phyloP scores from a whole-genome alignment of 2,797 vertebrate genomes.

The Amblyraja radiata region DNA sequence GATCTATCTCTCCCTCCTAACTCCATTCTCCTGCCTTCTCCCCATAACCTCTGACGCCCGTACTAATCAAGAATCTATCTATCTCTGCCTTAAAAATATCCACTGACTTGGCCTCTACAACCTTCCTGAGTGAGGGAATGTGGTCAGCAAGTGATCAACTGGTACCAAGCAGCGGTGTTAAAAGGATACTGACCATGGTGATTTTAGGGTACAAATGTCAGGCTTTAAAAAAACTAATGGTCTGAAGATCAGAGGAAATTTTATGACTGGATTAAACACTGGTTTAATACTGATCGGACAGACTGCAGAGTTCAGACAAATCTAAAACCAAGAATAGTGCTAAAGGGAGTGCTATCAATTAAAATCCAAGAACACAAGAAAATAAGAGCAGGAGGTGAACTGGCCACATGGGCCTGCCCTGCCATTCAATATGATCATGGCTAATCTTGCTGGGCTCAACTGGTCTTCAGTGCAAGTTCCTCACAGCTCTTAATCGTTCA shows the following conservation, averaged over 20 bases:
- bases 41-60: too few species aligned
- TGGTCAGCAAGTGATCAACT: not conserved
- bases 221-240: not conserved
- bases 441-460: too few species aligned
- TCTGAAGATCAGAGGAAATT: not conserved
- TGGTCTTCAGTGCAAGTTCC: not conserved
- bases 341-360: not conserved
- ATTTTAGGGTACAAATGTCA: not conserved
- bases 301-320: not conserved
- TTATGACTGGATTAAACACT: not conserved
- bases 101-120: too few species aligned
- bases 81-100: too few species aligned
- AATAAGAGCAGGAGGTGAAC: too few species aligned
- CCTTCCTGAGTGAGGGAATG: not conserved
- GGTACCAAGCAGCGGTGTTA: not conserved
- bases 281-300: not conserved
- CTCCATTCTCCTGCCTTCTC: too few species aligned
- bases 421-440: too few species aligned
- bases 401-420: too few species aligned
- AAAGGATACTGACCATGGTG: not conserved
- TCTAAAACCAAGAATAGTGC: not conserved
- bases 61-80: too few species aligned
- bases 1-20: too few species aligned
- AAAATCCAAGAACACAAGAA: not conserved
- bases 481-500: not conserved